Conservation (phyloP, 2,888 invertebrate species). For the Caenorhabditis sp. region DNA sequence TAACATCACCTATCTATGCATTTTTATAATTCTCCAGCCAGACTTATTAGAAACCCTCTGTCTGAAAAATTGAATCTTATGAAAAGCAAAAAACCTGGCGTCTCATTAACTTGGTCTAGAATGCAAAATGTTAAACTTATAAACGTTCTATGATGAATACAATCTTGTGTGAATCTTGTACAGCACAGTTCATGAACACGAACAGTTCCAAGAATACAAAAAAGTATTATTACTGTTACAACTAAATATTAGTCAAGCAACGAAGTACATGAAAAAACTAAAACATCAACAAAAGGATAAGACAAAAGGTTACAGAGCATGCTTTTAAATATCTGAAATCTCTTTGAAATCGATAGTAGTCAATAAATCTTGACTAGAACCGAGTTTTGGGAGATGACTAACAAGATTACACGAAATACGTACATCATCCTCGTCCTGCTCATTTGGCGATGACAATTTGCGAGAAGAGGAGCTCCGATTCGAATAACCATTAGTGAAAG, state of each 20-base stretch:
- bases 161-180: too few relatives aligned
- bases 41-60: too few relatives aligned
- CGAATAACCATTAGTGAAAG: conserved; percentile 1
- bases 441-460: conserved; percentile 29
- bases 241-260: conserved; percentile 5
- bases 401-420: conserved; percentile 5
- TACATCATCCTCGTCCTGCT: conserved; percentile 40
- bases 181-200: too few relatives aligned
- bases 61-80: too few relatives aligned
- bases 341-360: conserved; percentile 6
- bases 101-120: too few relatives aligned
- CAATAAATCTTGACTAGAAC: conserved; percentile 14
- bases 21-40: too few relatives aligned
- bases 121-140: too few relatives aligned
- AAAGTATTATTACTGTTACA: conserved; percentile 1
- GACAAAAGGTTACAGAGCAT: background rate
- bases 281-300: conserved; percentile 1
- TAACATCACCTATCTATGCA: too few relatives aligned
- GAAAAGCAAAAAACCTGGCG: too few relatives aligned
- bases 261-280: background rate
- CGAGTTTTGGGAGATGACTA: background rate
- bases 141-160: too few relatives aligned
- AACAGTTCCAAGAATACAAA: background rate
- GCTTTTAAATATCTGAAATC: background rate
- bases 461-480: conserved; percentile 4